Evolutionary conservation across 2,113 vertebrate species (phyloP), one percentile per base, ranked within the genome.

Genomic region (Microtus richardsoni): DNA sequence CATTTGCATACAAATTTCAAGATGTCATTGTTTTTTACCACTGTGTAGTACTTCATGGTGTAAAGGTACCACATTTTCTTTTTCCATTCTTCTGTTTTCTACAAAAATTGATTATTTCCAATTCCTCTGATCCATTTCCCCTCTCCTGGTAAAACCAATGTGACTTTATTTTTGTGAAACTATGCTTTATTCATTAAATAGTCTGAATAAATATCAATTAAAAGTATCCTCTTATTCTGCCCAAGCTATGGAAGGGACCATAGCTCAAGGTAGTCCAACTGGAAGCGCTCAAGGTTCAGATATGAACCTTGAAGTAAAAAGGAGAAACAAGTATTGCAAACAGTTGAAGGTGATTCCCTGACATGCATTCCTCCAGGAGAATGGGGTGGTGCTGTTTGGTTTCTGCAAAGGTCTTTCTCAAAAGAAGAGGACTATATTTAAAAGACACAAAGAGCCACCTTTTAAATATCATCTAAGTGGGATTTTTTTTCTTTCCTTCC

Each of bases 291-390:
- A 60, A 86, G 41, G 39, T 78, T 71, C 19, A 62, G 86, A 54
- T 54, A 36, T 78, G 64, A 91, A 70, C 64, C 75, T 92, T 88
- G 41, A 47, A 7, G 47, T 86, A 75, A 91, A 91, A 83, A 49
- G 22, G 13, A 36, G 47, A 86, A 89, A 39, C 3, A 47, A 39
- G 75, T 71, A 52, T 2, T 70, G 16, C 83, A 88, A 91, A 86
- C 5, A 21, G 58, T 33, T 62, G 13, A 71, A 89, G 2, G 3
- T 28, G 36, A 87, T 68, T 62, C 41, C 49, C 21, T 66, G 22
- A n/a, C 60, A 88, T 39, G 39, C 12, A 87, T 74, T 60, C 26
- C n/a, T 79, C 14, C 4, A 91, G 91, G 49, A 88, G 60, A 93
- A 87, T 3, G 75, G 26, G 47, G 3, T 28, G 36, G 54, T 41